These are phyloP conservation scores for Lagothrix lagotricha DNA, from an alignment of 2,797 vertebrate genomes.

Conservation along the genomic window DNA sequence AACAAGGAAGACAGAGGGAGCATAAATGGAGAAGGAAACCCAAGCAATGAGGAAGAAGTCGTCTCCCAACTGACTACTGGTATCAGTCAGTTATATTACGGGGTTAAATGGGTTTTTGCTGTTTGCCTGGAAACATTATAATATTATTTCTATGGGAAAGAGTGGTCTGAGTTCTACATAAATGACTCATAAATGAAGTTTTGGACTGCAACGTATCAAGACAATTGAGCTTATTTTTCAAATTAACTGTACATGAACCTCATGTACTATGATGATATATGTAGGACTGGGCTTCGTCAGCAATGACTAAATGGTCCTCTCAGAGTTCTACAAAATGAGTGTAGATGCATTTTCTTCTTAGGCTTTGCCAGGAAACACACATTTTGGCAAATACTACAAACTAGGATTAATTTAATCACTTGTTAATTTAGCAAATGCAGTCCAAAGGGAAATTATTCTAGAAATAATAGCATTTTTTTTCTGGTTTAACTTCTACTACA, in stretches of 20 bases:
- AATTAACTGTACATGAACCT: not conserved
- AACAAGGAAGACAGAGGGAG: too few relatives aligned
- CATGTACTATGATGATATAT: not conserved
- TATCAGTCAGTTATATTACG: not conserved
- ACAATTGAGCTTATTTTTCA: not conserved
- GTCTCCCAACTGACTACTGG: not conserved
- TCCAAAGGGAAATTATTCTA: not conserved
- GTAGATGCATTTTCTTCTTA: not conserved
- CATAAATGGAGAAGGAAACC: not conserved
- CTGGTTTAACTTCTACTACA: not conserved
- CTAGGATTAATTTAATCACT: not conserved
- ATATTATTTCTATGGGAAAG: not conserved
- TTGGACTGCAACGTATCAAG: not conserved
- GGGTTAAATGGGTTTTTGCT: not conserved
- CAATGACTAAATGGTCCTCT: not conserved
- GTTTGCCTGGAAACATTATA: not conserved
- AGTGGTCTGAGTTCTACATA: not conserved
- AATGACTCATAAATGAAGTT: not conserved
- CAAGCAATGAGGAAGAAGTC: too few relatives aligned
- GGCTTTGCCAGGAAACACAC: not conserved
- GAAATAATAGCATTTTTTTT: not conserved
- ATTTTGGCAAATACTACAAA: not conserved
- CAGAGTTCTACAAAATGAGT: not conserved
- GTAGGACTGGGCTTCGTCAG: not conserved
- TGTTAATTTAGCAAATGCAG: not conserved